Evolutionary conservation across 2,797 vertebrate species (phyloP), one percentile per base, ranked within the genome.

Genomic region (Garrulus glandarius): DNA sequence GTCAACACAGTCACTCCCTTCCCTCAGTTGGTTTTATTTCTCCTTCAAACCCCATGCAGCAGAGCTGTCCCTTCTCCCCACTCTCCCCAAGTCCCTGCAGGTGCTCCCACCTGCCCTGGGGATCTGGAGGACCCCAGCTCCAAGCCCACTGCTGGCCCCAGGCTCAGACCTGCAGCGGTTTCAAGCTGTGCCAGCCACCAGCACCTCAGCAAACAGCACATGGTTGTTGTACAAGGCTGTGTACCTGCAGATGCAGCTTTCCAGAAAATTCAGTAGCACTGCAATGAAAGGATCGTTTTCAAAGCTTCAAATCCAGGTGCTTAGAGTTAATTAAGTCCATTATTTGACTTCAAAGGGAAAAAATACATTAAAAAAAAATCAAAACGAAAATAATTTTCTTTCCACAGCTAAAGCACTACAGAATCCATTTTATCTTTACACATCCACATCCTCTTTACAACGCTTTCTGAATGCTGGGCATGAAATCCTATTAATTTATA

Each of bases 401-500:
- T 80, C 86, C 60, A 55, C 75, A 87, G 87, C 84, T 80, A 41
- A 89, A 96, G 78, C 2, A 1, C 89, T 92, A 91, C 69, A 95
- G 95, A 96, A 96, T 76, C 92, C 92, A 89, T 77, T 95, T 95
- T 96, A 96, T 94, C 96, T 95, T 93, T 63, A 55, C 71, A 52
- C 83, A 95, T 87, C 60, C 93, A 83, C 92, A 94, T 78, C 84
- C 84, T 95, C 86, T 80, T 96, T 72, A 95, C 86, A 95, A 89
- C 82, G 64, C 74, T 92, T 93, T 41, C 32, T 95, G 84, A 94
- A 97, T 69, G 60, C 88, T 85, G 65, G 24, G 76, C 87, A 92
- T 87, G 81, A 96, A 96, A 96, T 96, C 92, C 90, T 93, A 87
- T 96, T 95, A 95, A 95, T 95, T 94, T 97, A 96, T 92, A 92